Conservation (phyloP, 2,888 invertebrate species). For the Noctua janthina region DNA sequence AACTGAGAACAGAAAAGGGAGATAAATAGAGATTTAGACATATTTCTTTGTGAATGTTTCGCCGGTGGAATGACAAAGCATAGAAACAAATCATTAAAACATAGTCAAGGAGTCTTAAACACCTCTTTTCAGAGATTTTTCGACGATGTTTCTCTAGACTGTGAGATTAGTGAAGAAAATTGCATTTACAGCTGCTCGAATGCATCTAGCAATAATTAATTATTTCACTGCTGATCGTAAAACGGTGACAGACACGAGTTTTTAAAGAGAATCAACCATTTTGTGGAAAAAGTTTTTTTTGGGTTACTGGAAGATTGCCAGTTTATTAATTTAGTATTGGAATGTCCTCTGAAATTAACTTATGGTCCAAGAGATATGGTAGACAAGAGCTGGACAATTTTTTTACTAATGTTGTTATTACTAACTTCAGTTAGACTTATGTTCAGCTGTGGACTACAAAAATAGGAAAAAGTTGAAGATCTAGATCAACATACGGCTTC, state of each 20-base stretch:
- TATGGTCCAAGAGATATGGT: background rate
- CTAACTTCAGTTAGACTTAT: background rate
- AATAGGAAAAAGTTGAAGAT: background rate
- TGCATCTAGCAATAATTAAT: background rate
- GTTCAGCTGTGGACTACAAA: background rate
- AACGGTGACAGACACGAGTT: background rate
- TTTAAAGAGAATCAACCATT: background rate
- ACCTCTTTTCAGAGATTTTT: background rate
- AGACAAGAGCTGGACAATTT: background rate
- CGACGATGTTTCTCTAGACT: background rate
- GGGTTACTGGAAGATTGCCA: slow-evolving; percentile 35
- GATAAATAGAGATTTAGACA: background rate
- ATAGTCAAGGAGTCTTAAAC: background rate
- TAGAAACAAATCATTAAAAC: background rate
- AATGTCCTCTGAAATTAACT: slow-evolving; percentile 12
- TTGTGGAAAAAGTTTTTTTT: slow-evolving; percentile 21
- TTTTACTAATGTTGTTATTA: background rate
- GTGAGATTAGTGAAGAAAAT: background rate
- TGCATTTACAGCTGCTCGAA: background rate
- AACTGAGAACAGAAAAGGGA: background rate
- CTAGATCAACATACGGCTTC: background rate
- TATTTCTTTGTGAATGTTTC: background rate
- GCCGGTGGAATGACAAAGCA: background rate
- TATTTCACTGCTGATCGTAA: background rate
- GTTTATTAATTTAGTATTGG: slow-evolving; percentile 21